These are phyloP conservation scores for Neuroterus valhalla DNA, from an alignment of 1,140 invertebrate genomes.

Conservation along the genomic window DNA sequence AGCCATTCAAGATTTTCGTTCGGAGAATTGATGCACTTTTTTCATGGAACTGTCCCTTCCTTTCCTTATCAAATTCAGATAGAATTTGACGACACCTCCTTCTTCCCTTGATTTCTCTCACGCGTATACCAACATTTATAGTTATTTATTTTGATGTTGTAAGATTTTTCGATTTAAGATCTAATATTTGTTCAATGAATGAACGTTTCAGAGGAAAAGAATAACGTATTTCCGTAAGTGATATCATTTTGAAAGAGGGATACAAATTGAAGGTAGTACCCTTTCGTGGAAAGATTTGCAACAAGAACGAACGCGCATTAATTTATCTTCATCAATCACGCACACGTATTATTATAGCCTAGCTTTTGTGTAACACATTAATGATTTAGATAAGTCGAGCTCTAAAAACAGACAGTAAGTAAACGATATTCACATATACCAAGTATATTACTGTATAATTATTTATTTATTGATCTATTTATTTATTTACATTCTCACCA, in stretches of 20 bases:
- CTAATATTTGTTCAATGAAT: conserved; percentile 7
- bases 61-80: conserved; percentile 49
- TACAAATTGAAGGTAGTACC: conserved; percentile 16
- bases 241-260: conserved; percentile 31
- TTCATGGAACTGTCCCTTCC: conserved; percentile 55
- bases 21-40: conserved; percentile 61
- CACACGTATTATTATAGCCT: conserved; percentile 48
- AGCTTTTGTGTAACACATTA: conserved; percentile 70
- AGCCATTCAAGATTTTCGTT: conserved; percentile 53
- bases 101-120: background rate
- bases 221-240: conserved; percentile 31
- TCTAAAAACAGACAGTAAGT: conserved; percentile 69
- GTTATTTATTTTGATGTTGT: background rate
- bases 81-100: background rate
- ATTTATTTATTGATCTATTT: conserved; percentile 56
- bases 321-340: conserved; percentile 26
- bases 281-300: conserved; percentile 49
- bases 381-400: conserved; percentile 69
- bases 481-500: conserved; percentile 57
- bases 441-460: conserved; percentile 67
- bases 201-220: conserved; percentile 1
- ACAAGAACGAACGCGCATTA: conserved; percentile 58
- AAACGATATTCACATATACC: conserved; percentile 71
- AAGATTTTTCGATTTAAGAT: conserved; percentile 11
- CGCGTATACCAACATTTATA: conserved; percentile 39